phyloP scores from a whole-genome alignment of 1,140 invertebrate genomes.

The Parapsyche elsis region DNA sequence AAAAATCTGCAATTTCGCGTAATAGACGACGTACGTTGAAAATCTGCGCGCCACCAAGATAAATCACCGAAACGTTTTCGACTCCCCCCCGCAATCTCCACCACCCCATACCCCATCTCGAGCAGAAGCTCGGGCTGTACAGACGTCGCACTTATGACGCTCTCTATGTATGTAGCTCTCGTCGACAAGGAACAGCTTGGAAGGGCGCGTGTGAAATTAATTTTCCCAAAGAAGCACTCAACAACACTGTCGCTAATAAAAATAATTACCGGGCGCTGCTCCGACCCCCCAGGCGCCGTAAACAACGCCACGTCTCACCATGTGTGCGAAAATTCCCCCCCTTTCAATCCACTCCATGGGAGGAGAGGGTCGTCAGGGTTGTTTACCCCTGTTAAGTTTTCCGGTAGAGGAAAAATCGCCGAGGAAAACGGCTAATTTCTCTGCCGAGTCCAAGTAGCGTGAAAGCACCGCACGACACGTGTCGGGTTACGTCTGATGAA shows the following conservation, averaged over 20 bases:
- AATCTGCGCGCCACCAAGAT: slow-evolving; percentile 5
- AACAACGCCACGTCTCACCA: neutral
- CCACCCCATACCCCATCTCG: neutral
- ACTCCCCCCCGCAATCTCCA: neutral
- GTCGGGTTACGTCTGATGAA: slow-evolving; percentile 10
- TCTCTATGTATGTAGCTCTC: neutral
- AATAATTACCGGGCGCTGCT: slow-evolving; percentile 22
- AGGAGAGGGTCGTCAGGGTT: neutral
- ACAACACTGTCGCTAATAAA: slow-evolving; percentile 39
- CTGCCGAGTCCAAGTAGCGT: slow-evolving; percentile 8
- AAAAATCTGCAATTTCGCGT: neutral
- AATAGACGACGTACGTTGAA: slow-evolving; percentile 7
- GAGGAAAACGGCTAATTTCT: neutral
- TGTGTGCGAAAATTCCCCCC: neutral
- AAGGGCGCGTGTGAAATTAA: slow-evolving; percentile 7
- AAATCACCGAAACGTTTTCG: slow-evolving; percentile 3
- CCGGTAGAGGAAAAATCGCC: slow-evolving; percentile 15
- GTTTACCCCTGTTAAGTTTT: slow-evolving; percentile 8
- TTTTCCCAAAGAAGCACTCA: slow-evolving; percentile 32
- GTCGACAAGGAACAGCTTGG: neutral
- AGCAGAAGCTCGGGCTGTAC: no score
- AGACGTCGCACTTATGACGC: neutral
- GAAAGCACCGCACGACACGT: neutral
- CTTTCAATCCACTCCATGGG: neutral
- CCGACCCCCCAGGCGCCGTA: neutral